These are phyloP conservation scores for Caenorhabditis becei DNA, from an alignment of 2,888 invertebrate genomes.

Conservation along the genomic window DNA sequence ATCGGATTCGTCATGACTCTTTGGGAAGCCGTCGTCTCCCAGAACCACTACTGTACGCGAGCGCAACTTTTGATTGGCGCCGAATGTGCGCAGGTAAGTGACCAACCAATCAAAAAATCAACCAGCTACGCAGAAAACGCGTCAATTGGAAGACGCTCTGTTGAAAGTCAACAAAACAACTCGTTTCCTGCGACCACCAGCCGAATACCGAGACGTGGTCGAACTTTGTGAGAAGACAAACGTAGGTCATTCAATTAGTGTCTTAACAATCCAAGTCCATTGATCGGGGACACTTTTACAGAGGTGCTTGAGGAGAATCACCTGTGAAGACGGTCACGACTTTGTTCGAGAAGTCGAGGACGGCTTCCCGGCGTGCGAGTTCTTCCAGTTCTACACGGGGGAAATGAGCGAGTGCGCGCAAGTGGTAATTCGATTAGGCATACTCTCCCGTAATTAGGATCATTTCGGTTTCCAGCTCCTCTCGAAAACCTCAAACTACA, in stretches of 20 bases:
- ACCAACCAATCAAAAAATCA: not conserved
- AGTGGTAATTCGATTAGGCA: constrained; percentile 2
- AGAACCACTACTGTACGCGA: constrained; percentile 27
- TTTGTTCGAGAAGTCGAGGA: constrained; percentile 41
- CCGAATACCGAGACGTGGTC: constrained; percentile 28
- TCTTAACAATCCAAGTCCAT: constrained; percentile 10
- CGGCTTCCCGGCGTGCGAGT: constrained; percentile 40
- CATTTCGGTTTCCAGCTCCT: constrained; percentile 26
- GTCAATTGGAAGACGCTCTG: constrained; percentile 27
- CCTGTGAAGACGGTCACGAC: constrained; percentile 49
- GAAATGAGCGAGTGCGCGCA: constrained; percentile 37
- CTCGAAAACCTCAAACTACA: constrained; percentile 15
- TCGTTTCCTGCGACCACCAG: constrained; percentile 42
- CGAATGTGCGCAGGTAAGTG: constrained; percentile 46
- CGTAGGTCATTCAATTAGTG: constrained; percentile 22
- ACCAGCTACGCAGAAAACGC: constrained; percentile 24
- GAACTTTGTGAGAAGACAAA: constrained; percentile 42
- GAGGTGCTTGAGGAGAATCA: constrained; percentile 48
- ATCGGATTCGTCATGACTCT: constrained; percentile 20
- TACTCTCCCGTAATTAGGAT: not conserved
- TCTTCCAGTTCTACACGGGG: constrained; percentile 31
- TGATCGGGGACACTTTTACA: constrained; percentile 36
- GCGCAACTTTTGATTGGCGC: constrained; percentile 44
- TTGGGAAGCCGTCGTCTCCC: constrained; percentile 21
- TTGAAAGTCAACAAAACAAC: constrained; percentile 44